phyloP scores from a whole-genome alignment of 1,140 invertebrate species.

The Pseudomyrmex cubaensis region DNA sequence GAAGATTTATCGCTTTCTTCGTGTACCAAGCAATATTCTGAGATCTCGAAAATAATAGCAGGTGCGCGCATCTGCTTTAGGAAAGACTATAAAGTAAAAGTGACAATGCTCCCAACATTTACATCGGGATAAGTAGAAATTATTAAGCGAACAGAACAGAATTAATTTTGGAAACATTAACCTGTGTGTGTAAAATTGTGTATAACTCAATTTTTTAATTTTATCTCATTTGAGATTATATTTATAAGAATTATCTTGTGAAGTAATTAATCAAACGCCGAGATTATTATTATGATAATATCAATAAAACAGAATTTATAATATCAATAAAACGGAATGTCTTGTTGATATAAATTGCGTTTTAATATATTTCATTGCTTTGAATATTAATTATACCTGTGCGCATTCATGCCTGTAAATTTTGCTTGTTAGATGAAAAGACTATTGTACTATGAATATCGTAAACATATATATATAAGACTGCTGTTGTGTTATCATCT shows the following conservation, averaged over 20 bases:
- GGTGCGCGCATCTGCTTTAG: neutral
- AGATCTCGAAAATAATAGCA: constrained; percentile 39
- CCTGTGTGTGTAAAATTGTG: neutral
- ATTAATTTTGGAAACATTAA: neutral
- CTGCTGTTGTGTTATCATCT: constrained; percentile 1
- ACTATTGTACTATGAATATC: too few relatives aligned
- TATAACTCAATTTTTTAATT: neutral
- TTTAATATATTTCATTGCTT: too few relatives aligned
- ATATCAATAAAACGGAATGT: too few relatives aligned
- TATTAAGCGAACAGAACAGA: neutral
- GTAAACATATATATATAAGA: too few relatives aligned
- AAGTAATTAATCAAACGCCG: too few relatives aligned
- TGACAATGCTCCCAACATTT: neutral
- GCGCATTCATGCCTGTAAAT: too few relatives aligned
- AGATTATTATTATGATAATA: too few relatives aligned
- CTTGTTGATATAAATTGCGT: too few relatives aligned
- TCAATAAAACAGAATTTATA: too few relatives aligned
- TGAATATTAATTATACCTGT: too few relatives aligned
- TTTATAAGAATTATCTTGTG: too few relatives aligned
- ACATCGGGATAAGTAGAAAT: neutral
- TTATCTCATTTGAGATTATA: neutral
- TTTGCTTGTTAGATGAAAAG: too few relatives aligned
- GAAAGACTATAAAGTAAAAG: neutral
- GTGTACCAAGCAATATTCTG: constrained; percentile 6
- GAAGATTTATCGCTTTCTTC: constrained; percentile 43